Evolutionary conservation across 1,140 invertebrate species (phyloP).

Genomic region (Sycobia sp.): DNA sequence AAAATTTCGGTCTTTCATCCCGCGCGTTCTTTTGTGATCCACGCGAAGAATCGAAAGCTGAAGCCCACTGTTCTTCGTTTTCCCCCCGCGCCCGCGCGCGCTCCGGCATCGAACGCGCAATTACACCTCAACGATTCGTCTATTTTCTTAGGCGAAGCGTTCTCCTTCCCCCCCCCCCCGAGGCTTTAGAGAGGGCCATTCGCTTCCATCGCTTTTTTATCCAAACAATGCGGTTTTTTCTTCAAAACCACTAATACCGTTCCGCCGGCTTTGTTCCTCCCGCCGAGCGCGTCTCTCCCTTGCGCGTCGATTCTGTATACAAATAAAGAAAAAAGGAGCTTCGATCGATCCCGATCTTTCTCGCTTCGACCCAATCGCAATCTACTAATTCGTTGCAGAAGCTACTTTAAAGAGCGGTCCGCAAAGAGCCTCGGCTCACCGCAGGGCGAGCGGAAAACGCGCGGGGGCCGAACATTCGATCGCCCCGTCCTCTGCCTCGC

Average conservation of each 20-base stretch:
- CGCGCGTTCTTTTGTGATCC: not conserved
- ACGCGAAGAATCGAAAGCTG: conserved; percentile 1
- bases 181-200: no score
- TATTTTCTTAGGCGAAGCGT: conserved; percentile 30
- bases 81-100: no score
- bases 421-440: no score
- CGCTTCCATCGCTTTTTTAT: conserved; percentile 6
- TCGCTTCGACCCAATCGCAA: conserved; percentile 12
- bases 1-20: not conserved
- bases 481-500: no score
- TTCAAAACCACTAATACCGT: conserved; percentile 27
- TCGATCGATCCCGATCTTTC: conserved; percentile 21
- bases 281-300: not conserved
- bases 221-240: conserved; percentile 17
- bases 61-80: not conserved
- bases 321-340: not conserved
- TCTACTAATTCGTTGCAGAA: conserved; percentile 3
- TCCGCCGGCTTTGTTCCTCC: conserved; percentile 18
- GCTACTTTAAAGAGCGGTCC: not conserved
- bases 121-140: conserved; percentile 17
- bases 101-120: conserved; percentile 30
- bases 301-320: no score
- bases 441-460: no score
- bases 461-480: no score
- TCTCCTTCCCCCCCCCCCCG: no score